Percentiles rank a stretch among this genome's conserved stretches.
Evolutionary conservation across 2,888 invertebrate genomes (phyloP).

Genomic region (Drosophila atripex): DNA sequence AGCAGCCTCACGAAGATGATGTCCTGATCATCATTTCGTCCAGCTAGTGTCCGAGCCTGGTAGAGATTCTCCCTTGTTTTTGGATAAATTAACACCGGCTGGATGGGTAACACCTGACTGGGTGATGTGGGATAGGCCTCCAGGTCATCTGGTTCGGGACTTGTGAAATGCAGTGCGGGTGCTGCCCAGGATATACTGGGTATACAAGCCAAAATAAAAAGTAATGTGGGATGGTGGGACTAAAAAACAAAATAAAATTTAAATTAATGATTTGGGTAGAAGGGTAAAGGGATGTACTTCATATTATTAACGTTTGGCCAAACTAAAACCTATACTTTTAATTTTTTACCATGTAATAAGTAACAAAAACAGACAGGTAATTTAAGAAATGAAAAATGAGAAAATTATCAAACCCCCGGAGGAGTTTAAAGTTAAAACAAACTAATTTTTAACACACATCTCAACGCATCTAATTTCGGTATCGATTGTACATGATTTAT

Average conservation of each 20-base stretch:
- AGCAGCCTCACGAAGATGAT: constrained; percentile 79
- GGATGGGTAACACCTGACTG: constrained; percentile 75
- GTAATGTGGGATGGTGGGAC: constrained; percentile 2
- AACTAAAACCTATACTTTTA: no score
- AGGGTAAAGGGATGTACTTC: no score
- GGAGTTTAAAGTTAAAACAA: constrained; percentile 9
- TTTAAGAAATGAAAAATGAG: constrained; percentile 19
- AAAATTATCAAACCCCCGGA: constrained; percentile 3
- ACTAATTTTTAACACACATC: constrained; percentile 3
- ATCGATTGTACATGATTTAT: constrained; percentile 22
- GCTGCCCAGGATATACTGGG: constrained; percentile 42
- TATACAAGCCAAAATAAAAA: background rate
- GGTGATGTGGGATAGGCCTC: constrained; percentile 61
- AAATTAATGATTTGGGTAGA: background rate
- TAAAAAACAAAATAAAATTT: background rate
- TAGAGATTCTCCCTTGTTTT: constrained; percentile 45
- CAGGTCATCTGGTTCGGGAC: constrained; percentile 30
- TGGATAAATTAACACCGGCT: constrained; percentile 79
- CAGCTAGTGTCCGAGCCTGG: constrained; percentile 59
- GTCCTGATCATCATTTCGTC: constrained; percentile 57
- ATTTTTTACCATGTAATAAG: no score
- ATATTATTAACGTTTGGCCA: no score
- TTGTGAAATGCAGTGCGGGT: constrained; percentile 41
- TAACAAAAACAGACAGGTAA: constrained; percentile 3
- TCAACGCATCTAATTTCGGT: constrained; percentile 3